These are phyloP conservation scores for Myotis brandtii DNA, from an alignment of 2,113 vertebrate species.

Conservation along the genomic window DNA sequence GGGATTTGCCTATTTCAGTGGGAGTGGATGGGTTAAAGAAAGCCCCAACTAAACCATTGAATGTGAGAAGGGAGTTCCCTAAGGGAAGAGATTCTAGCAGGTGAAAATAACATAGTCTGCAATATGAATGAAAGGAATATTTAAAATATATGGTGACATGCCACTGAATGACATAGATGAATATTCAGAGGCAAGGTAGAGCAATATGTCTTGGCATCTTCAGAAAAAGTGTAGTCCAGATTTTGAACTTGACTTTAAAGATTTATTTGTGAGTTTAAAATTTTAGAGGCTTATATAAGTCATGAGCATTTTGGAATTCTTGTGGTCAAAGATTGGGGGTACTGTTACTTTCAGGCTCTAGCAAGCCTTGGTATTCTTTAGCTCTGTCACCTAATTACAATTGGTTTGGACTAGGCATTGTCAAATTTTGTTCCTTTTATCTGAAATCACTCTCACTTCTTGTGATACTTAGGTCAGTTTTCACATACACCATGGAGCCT, in stretches of 20 bases:
- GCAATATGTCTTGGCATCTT: background rate
- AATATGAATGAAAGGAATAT: background rate
- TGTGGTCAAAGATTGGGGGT: background rate
- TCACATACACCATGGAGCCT: background rate
- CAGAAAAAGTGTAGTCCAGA: background rate
- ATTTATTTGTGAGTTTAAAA: constrained; percentile 4
- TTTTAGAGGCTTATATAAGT: background rate
- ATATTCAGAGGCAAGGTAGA: background rate
- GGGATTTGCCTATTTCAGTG: background rate
- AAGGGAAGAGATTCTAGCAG: background rate
- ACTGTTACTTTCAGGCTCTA: background rate
- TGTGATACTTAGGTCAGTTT: background rate
- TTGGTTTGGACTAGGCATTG: background rate
- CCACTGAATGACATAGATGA: background rate
- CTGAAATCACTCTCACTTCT: constrained; percentile 13
- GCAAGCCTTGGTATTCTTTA: background rate
- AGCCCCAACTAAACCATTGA: background rate
- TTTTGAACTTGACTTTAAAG: constrained; percentile 35
- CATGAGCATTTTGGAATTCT: background rate
- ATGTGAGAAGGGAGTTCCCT: background rate
- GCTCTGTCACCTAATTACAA: background rate
- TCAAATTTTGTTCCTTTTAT: constrained; percentile 24
- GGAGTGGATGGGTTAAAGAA: background rate
- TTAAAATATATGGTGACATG: background rate
- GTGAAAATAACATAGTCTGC: background rate